Base-by-base conservation (phyloP, 2,797 vertebrate genomes). In the Macrochelys suwanniensis region DNA sequence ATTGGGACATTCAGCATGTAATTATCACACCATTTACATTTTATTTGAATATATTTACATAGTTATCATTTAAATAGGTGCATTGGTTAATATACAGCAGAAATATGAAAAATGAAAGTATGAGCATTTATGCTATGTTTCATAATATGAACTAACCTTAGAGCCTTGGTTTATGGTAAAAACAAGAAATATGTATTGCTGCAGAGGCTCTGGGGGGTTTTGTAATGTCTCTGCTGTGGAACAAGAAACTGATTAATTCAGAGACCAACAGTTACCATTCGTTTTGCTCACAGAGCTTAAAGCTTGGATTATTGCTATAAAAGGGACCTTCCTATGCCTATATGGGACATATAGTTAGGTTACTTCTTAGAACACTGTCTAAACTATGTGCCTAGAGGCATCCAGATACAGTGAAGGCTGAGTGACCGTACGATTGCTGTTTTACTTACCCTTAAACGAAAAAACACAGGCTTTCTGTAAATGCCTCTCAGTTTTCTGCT, bases 11-110 rank as follows among this genome's bases (percentile, higher is more conserved):
- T 89, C 49, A 86, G 91, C 80, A 95, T 65, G 84, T 37, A 93
- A 82, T 91, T 94, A 91, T 82, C 85, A 53, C 53, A 78, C 19
- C 87, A 94, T 95, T 94, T 96, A 80, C 90, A 97, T 96, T 86
- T 95, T 94, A 97, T 95, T 78, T 93, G 84, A 96, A 96, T 96
- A 42, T 83, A 93, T 95, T 97, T 97, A 88, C 85, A 89, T 92
- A 95, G 42, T 31, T 31, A 42, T 84, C 77, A 93, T 82, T 83
- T 71, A 95, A 90, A 45, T 95, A 92, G 57, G 68, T 91, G 25
- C 88, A 93, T 90, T 91, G 94, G 84, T 95, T 96, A 93, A 89
- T 87, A 85, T 11, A 91, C 50, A 91, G 42, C 76, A 53, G 47
- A 96, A 53, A 68, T 91, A 78, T 92, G 84, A 94, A 84, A 94